These are phyloP conservation scores for Lampris megalopsis DNA, from an alignment of 2,113 vertebrate species.

Conservation along the genomic window DNA sequence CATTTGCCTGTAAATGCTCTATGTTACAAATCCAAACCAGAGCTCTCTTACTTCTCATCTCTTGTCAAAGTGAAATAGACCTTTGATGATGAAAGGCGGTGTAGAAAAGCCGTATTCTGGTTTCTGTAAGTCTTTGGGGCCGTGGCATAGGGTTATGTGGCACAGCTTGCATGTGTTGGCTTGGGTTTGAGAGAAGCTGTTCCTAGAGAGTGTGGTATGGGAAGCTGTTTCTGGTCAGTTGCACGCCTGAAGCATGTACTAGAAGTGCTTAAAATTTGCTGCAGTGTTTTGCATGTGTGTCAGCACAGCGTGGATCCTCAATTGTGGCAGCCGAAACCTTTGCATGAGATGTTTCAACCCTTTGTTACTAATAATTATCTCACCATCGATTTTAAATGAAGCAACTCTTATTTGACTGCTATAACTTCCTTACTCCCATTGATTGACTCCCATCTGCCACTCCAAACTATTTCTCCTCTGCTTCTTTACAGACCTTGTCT, in stretches of 20 bases:
- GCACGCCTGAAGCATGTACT: slow-evolving; percentile 23
- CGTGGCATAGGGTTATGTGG: slow-evolving; percentile 45
- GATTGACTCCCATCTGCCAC: slow-evolving; percentile 7
- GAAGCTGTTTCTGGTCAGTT: slow-evolving; percentile 8
- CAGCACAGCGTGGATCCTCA: not conserved
- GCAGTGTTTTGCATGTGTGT: slow-evolving; percentile 9
- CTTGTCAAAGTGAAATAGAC: not conserved
- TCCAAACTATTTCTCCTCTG: not conserved
- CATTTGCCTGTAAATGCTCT: slow-evolving; percentile 38
- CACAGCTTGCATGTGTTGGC: slow-evolving; percentile 29
- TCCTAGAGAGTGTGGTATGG: not conserved
- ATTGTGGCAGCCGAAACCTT: slow-evolving; percentile 30
- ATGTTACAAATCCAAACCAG: slow-evolving; percentile 19
- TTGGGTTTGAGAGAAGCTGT: not conserved
- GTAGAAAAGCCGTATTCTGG: slow-evolving; percentile 48
- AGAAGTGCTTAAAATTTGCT: slow-evolving; percentile 8
- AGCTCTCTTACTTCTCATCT: slow-evolving; percentile 1
- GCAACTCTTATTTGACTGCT: slow-evolving; percentile 30
- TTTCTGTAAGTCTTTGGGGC: slow-evolving; percentile 24
- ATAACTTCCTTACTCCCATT: not conserved
- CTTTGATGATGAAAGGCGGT: slow-evolving; percentile 40
- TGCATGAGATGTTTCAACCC: slow-evolving; percentile 28
- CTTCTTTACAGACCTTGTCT: slow-evolving; percentile 39
- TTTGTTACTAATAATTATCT: too few relatives aligned
- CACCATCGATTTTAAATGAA: not conserved